Evolutionary conservation across 2,888 invertebrate species (phyloP), one percentile per base, ranked within the genome.

Genomic region (Eumerus sabulonum): DNA sequence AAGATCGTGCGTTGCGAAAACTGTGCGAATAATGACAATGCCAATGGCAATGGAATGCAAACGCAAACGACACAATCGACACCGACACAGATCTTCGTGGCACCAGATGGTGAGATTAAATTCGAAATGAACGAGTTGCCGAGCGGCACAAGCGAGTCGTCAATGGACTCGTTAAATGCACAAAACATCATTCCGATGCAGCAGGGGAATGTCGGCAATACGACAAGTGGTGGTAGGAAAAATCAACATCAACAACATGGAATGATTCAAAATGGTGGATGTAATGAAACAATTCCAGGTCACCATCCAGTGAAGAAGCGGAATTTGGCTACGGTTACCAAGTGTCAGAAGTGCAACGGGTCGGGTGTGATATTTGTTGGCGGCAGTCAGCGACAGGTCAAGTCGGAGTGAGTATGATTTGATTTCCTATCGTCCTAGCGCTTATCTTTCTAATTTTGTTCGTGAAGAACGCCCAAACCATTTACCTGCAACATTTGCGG

Each of bases 401-500:
- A 87, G 84, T 85, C 88, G 81, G 88, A 88, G 88, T 88, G 83
- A 86, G 86, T 85, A 45, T 35, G n/a, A 18, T 38, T 1, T 16
- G 54, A 50, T 53, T 19, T 36, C 19, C 5, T 5, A 47, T 17
- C 27, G 13, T 51, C 7, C 27, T 7, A 27, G 3, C 27, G 2
- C 7, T 27, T 27, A 2, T 27, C 2, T 27, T 27, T 2, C 3
- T 27, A 27, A 4, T 27, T 14, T 18, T 44, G 42, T 12, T 56
- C 82, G 84, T 85, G 60, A 68, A 89, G 89, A 83, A 87, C 91
- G 82, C 95, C 96, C 84, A 96, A 96, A 89, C 95, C 96, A 1
- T 96, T 95, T 88, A 95, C 95, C 85, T 96, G 96, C 89, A 95
- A 95, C 86, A 95, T 96, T 83, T 96, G 96, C 85, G 95, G 95